These are phyloP conservation scores for Parnassius glacialis DNA, from an alignment of 2,888 invertebrate genomes.

Conservation along the genomic window DNA sequence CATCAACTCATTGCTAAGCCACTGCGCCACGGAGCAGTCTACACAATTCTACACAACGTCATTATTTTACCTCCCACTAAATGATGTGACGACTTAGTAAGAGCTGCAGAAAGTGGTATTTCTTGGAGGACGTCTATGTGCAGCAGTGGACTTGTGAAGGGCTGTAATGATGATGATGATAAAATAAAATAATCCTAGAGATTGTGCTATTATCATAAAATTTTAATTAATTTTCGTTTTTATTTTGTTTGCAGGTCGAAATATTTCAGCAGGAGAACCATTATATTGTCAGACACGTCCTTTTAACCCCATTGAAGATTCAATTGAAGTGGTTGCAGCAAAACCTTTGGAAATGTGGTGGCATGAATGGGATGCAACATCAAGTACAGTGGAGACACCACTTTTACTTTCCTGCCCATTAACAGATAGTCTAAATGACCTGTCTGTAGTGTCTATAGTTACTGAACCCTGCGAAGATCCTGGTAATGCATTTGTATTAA, in stretches of 20 bases:
- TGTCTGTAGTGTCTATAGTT: slow-evolving; percentile 72
- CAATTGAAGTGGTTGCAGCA: slow-evolving; percentile 79
- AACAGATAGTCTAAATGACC: slow-evolving; percentile 62
- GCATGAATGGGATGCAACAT: slow-evolving; percentile 80
- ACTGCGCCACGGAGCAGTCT: too few relatives aligned
- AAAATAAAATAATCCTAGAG: too few relatives aligned
- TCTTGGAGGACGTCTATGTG: too few relatives aligned
- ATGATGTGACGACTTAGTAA: too few relatives aligned
- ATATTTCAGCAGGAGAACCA: slow-evolving; percentile 57
- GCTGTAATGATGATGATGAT: too few relatives aligned
- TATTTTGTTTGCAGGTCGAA: slow-evolving; percentile 59
- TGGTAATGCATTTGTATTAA: slow-evolving; percentile 60
- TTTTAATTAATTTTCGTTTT: not conserved
- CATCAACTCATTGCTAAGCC: too few relatives aligned
- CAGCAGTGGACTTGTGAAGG: too few relatives aligned
- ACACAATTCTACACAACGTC: too few relatives aligned
- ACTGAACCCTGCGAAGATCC: slow-evolving; percentile 74
- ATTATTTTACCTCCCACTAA: too few relatives aligned
- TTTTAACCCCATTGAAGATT: slow-evolving; percentile 54
- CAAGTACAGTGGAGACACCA: slow-evolving; percentile 74
- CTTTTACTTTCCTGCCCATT: slow-evolving; percentile 83
- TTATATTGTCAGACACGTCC: slow-evolving; percentile 80
- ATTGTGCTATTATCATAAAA: not conserved
- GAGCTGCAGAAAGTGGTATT: too few relatives aligned
- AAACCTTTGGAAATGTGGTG: slow-evolving; percentile 83